Evolutionary conservation across 2,888 invertebrate species (phyloP).

Genomic region (Heliconius hortense): DNA sequence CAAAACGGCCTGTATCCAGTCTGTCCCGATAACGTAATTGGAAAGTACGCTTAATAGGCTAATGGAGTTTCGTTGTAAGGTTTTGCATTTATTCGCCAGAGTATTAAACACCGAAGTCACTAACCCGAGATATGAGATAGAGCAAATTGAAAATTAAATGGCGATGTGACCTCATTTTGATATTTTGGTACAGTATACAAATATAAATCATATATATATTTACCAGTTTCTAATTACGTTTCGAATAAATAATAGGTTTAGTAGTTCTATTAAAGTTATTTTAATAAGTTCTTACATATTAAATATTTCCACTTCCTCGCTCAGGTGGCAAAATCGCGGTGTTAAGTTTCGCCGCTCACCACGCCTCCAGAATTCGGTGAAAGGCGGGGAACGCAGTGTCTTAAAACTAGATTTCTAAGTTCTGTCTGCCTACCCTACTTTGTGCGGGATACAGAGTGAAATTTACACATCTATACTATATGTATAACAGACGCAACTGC

Average conservation of each 20-base stretch:
- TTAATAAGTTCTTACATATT: too few species aligned
- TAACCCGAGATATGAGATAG: slow-evolving; percentile 26
- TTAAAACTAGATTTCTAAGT: background rate
- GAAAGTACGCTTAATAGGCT: slow-evolving; percentile 27
- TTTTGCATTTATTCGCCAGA: slow-evolving; percentile 29
- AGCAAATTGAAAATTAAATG: slow-evolving; percentile 20
- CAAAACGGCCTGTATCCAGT: slow-evolving; percentile 22
- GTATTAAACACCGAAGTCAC: slow-evolving; percentile 25
- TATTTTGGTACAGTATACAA: slow-evolving; percentile 5
- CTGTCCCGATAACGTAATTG: slow-evolving; percentile 26
- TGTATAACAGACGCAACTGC: too few species aligned
- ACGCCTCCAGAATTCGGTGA: background rate
- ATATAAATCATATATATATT: background rate
- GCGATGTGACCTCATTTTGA: background rate
- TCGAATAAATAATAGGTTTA: too few species aligned
- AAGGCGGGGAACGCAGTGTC: background rate
- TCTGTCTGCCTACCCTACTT: background rate
- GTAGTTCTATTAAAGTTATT: too few species aligned
- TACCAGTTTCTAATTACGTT: background rate
- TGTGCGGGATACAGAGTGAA: background rate
- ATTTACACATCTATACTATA: too few species aligned
- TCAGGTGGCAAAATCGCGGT: background rate
- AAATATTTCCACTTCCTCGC: background rate
- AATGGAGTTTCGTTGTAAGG: slow-evolving; percentile 29
- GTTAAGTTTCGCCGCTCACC: background rate